Base-by-base conservation (phyloP, 2,113 vertebrate genomes). In the Barbus barbus region DNA sequence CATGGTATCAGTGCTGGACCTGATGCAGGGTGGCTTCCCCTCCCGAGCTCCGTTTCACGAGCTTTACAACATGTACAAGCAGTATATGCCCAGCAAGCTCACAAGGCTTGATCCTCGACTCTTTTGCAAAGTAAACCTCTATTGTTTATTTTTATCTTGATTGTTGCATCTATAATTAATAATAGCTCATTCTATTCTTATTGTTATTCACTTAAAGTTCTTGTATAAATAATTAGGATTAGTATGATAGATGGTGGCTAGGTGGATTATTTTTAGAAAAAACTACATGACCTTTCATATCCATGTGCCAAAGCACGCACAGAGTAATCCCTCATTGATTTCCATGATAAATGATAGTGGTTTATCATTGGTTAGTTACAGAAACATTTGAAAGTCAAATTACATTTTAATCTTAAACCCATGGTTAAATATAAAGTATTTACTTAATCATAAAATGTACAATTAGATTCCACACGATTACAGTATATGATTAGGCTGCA, bases 11-110 rank as follows among this genome's bases (percentile, higher is more conserved):
- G 98, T 99, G 87, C 89, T 99, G 93, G 98, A 99, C 90, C 92
- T 99, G 89, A 99, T 99, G 98, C 98, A 99, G 90, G 98, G 98
- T 0, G 98, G 98, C 11, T 99, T 99, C 87, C 98, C 98, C 1
- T 99, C 98, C 9, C 92, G 98, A 88, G 98, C 98, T 67, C 96
- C 98, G 1, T 99, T 99, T 93, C 98, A 99, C 46, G 98, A 99
- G 79, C 95, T 99, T 1, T 99, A 99, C 92, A 98, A 97, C 89
- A 99, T 99, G 98, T 99, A 99, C 89, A 97, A 99, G 91, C 94
- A 97, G 80, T 99, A 97, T 48, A 95, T 99, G 94, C 98, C 98
- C 18, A 95, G 93, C 36, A 99, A 98, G 87, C 92, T 99, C 41
- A 95, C 96, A 78, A 95, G 98, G 13, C 92, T 99, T 86, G 98